phyloP scores from a whole-genome alignment of 2,113 vertebrate species.

The Patagioenas fasciata region DNA sequence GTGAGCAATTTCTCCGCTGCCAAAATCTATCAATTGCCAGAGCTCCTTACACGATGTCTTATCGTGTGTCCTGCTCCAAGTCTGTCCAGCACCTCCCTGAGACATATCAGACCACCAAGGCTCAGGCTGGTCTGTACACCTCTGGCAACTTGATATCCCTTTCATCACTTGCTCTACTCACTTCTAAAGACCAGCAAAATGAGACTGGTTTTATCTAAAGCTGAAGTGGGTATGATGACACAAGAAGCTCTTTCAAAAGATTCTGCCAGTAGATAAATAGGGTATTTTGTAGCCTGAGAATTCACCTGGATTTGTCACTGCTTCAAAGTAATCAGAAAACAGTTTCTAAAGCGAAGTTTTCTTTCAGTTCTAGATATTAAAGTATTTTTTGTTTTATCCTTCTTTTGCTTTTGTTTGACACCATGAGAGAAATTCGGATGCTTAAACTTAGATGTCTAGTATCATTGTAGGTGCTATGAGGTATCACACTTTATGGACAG shows the following conservation, averaged over 20 bases:
- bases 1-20: neutral
- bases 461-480: neutral
- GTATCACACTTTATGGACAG: neutral
- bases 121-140: neutral
- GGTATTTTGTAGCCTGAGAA: neutral
- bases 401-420: neutral
- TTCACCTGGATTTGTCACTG: neutral
- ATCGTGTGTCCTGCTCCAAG: rapidly evolving
- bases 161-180: neutral
- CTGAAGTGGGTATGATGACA: neutral
- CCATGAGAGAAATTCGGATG: neutral
- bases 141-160: neutral
- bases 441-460: neutral
- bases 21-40: neutral
- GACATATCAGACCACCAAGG: rapidly evolving
- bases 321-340: neutral
- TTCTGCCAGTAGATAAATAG: neutral
- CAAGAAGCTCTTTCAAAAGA: neutral
- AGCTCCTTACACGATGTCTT: neutral
- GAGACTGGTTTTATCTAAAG: neutral
- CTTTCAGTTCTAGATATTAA: neutral
- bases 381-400: neutral
- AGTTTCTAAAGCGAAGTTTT: neutral
- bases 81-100: neutral
- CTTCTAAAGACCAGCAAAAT: neutral